A percentile compares a stretch with the other conserved stretches of the same genome.
Conservation (phyloP, 92 coral and sea anemone genomes). For the Zoanthus sociatus region DNA sequence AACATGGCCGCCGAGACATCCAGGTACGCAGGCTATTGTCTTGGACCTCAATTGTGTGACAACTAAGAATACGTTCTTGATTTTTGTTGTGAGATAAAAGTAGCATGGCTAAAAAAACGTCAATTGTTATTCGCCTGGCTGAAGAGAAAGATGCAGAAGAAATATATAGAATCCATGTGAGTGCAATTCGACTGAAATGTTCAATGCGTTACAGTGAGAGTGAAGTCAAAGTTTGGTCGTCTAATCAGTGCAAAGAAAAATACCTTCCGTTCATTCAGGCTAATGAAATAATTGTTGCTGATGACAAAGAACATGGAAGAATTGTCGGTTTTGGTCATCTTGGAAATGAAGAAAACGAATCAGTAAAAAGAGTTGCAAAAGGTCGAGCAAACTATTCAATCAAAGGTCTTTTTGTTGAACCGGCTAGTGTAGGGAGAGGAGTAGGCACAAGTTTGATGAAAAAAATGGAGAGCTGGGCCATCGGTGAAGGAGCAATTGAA, state of each 20-base stretch:
- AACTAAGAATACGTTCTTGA: too few species aligned
- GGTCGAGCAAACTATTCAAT: not conserved
- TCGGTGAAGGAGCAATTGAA: slow-evolving; percentile 43
- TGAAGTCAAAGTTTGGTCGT: slow-evolving; percentile 70
- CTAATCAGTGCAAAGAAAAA: slow-evolving; percentile 51
- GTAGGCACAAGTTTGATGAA: slow-evolving; percentile 68
- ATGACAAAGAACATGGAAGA: slow-evolving; percentile 3
- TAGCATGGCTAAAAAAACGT: slow-evolving; percentile 5
- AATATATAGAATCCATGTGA: slow-evolving; percentile 66
- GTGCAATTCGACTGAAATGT: slow-evolving; percentile 73
- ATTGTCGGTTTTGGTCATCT: slow-evolving; percentile 87
- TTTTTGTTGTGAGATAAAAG: not conserved
- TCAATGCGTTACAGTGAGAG: slow-evolving; percentile 68
- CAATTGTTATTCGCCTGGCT: slow-evolving; percentile 62
- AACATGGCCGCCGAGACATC: too few species aligned
- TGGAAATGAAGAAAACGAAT: not conserved
- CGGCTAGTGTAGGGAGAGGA: slow-evolving; percentile 66
- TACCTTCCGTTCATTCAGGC: slow-evolving; percentile 65
- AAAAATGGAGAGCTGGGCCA: slow-evolving; percentile 67
- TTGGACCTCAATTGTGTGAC: too few species aligned
- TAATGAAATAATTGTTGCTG: slow-evolving; percentile 71
- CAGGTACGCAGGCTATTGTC: too few species aligned
- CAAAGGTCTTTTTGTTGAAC: slow-evolving; percentile 81
- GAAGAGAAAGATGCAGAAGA: slow-evolving; percentile 58
- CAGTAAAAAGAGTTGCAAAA: not conserved